Conservation (phyloP, 1,140 invertebrate genomes). For the Pantala flavescens region DNA sequence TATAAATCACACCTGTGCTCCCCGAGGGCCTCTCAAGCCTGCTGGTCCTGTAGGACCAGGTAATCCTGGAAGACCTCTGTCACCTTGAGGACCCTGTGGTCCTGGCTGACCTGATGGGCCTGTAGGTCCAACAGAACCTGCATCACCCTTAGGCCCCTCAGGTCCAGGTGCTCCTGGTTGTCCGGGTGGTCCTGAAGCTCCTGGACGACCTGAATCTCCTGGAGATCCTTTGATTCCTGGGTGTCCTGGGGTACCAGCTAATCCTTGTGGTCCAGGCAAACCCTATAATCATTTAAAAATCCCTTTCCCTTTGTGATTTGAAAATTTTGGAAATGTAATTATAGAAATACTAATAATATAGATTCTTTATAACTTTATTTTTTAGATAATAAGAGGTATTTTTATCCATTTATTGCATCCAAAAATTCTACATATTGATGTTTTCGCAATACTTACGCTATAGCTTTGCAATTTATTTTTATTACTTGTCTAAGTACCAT, state of each 20-base stretch:
- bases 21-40: constrained; percentile 35
- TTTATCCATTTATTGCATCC: too few species aligned
- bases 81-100: constrained; percentile 53
- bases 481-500: too few species aligned
- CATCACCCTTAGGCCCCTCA: constrained; percentile 58
- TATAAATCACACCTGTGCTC: constrained; percentile 25
- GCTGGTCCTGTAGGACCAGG: constrained; percentile 46
- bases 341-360: too few species aligned
- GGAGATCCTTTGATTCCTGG: constrained; percentile 59
- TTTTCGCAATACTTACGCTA: too few species aligned
- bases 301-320: neutral
- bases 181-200: constrained; percentile 56
- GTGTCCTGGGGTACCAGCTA: constrained; percentile 51
- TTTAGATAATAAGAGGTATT: too few species aligned
- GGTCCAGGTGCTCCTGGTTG: constrained; percentile 52
- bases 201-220: constrained; percentile 60
- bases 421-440: too few species aligned
- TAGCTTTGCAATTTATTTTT: too few species aligned
- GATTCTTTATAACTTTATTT: too few species aligned
- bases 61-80: constrained; percentile 51
- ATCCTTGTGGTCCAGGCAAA: constrained; percentile 45
- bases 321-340: neutral
- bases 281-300: constrained; percentile 36
- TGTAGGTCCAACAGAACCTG: constrained; percentile 53
- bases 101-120: constrained; percentile 53